phyloP scores from a whole-genome alignment of 2,113 vertebrate genomes.

The Spea multiplicata region DNA sequence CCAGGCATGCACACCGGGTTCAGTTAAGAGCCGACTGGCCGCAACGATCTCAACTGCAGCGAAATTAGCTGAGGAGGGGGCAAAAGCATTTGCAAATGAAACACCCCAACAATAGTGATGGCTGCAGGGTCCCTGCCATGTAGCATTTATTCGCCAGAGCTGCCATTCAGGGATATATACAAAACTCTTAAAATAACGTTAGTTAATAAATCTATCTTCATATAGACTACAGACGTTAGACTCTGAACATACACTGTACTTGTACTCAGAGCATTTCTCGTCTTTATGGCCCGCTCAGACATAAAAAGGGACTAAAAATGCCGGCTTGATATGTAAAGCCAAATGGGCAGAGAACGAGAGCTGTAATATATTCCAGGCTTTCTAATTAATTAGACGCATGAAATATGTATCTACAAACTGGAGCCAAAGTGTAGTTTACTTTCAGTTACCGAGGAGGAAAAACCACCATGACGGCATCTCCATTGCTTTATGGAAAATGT shows the following conservation, averaged over 20 bases:
- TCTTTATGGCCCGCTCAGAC: neutral
- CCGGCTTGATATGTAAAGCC: neutral
- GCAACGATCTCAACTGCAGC: too few relatives aligned
- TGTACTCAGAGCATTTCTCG: neutral
- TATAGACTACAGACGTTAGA: neutral
- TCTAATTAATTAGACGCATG: slow-evolving; percentile 16
- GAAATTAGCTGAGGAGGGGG: too few relatives aligned
- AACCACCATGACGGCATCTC: neutral
- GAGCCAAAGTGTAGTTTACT: neutral
- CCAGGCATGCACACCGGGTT: too few relatives aligned
- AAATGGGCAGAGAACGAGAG: neutral
- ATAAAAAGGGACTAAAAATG: neutral
- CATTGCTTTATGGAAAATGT: slow-evolving; percentile 10
- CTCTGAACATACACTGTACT: neutral
- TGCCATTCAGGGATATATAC: too few relatives aligned
- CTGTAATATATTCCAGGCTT: slow-evolving; percentile 16
- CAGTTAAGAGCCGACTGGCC: too few relatives aligned
- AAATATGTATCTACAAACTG: neutral
- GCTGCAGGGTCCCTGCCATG: too few relatives aligned
- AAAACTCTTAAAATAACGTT: too few relatives aligned
- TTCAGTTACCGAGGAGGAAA: neutral
- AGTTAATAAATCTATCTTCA: too few relatives aligned
- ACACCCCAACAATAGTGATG: too few relatives aligned
- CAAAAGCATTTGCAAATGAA: too few relatives aligned
- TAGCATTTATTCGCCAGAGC: too few relatives aligned